Conservation (phyloP, 1,140 invertebrate genomes). For the Chionoecetes opilio region DNA sequence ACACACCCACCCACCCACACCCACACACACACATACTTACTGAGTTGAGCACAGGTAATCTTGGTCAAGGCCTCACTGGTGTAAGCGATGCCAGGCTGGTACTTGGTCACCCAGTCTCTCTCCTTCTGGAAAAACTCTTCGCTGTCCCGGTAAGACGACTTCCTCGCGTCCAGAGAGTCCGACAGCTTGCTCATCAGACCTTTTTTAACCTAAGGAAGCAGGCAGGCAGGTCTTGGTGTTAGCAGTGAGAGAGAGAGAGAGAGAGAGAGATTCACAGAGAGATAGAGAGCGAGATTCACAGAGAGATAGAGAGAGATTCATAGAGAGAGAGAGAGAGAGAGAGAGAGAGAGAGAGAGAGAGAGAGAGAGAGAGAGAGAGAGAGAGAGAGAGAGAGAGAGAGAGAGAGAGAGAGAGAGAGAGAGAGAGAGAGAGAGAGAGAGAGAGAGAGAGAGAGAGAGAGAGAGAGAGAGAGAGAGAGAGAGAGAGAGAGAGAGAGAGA, state of each 20-base stretch:
- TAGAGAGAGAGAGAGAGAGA: too few relatives aligned
- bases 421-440: conserved; percentile 36
- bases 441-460: conserved; percentile 58
- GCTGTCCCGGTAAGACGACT: conserved; percentile 84
- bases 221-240: too few relatives aligned
- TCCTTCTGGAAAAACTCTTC: conserved; percentile 85
- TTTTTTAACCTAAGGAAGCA: conserved; percentile 82
- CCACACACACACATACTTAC: conserved; percentile 82
- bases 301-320: too few relatives aligned
- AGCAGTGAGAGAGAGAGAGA: too few relatives aligned
- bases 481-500: conserved; percentile 42
- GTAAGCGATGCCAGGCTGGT: conserved; percentile 83
- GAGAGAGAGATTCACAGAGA: too few relatives aligned
- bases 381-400: too few relatives aligned
- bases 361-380: too few relatives aligned
- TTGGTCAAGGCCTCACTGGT: conserved; percentile 83
- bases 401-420: too few relatives aligned
- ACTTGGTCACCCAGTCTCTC: conserved; percentile 83
- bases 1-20: too few relatives aligned
- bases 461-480: conserved; percentile 62
- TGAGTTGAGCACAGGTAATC: conserved; percentile 83
- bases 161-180: conserved; percentile 82
- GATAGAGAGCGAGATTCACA: too few relatives aligned
- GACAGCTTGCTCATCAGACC: conserved; percentile 83
- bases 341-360: conserved; percentile 50